phyloP scores from a whole-genome alignment of 1,140 invertebrate species.

The Camponotus pennsylvanicus region DNA sequence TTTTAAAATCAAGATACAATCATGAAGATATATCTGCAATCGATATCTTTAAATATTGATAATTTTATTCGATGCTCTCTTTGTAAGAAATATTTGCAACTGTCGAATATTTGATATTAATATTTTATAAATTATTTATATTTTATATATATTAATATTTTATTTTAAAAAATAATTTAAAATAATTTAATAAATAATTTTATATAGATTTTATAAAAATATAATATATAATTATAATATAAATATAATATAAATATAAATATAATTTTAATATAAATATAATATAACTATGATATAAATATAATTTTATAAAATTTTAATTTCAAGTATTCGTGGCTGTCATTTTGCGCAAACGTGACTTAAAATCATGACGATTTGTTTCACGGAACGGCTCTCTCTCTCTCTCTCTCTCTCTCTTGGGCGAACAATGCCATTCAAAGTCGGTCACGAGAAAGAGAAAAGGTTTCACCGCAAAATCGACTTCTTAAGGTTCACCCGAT shows the following conservation, averaged over 20 bases:
- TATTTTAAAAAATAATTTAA: constrained; percentile 15
- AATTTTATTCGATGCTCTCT: neutral
- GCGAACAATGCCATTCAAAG: constrained; percentile 26
- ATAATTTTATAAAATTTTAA: too few species aligned
- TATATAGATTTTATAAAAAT: too few species aligned
- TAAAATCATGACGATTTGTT: constrained; percentile 12
- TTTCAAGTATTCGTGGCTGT: too few species aligned
- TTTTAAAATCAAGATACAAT: neutral
- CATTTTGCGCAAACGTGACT: neutral
- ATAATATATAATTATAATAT: too few species aligned
- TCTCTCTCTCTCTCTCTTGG: neutral
- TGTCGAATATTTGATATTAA: neutral
- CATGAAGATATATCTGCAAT: neutral
- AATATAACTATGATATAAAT: too few species aligned
- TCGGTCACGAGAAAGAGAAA: constrained; percentile 48
- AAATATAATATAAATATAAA: too few species aligned
- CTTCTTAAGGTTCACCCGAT: constrained; percentile 32
- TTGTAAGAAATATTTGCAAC: neutral
- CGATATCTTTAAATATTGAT: neutral
- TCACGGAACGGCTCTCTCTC: neutral
- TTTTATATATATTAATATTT: neutral
- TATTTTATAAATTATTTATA: neutral
- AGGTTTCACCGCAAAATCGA: constrained; percentile 30
- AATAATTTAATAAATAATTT: too few species aligned
- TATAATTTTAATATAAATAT: too few species aligned